A percentile compares a stretch with the other conserved stretches of the same genome.
These are phyloP conservation scores for Morinoia aosen DNA, from an alignment of 2,888 invertebrate species.

Conservation along the genomic window DNA sequence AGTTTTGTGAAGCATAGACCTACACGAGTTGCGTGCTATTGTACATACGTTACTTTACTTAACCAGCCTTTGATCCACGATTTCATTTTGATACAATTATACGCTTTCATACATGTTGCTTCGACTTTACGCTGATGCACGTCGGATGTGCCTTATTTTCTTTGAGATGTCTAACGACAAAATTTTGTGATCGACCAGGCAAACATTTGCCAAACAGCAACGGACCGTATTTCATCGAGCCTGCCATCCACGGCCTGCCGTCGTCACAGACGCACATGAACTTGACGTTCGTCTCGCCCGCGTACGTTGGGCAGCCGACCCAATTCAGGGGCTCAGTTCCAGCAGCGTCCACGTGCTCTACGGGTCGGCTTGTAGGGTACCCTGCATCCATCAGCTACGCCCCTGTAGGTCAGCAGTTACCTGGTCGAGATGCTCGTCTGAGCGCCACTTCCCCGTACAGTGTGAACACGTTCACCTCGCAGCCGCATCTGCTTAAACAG, in stretches of 20 bases:
- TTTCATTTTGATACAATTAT: not conserved
- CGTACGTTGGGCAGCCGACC: not conserved
- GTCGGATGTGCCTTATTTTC: not conserved
- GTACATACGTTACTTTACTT: not conserved
- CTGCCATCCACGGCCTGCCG: constrained; percentile 3
- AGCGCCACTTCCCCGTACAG: constrained; percentile 62
- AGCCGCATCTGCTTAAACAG: constrained; percentile 66
- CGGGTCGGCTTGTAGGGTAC: constrained; percentile 41
- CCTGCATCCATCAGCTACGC: constrained; percentile 58
- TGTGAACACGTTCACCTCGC: constrained; percentile 66
- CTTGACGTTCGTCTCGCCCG: constrained; percentile 29
- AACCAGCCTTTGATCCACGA: not conserved
- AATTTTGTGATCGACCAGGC: not conserved
- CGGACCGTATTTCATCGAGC: constrained; percentile 37
- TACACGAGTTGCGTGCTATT: not conserved
- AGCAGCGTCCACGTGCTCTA: constrained; percentile 15
- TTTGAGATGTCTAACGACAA: not conserved
- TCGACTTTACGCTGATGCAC: not conserved
- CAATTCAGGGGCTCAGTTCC: constrained; percentile 27
- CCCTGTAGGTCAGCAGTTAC: constrained; percentile 59
- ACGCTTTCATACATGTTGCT: not conserved
- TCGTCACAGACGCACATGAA: constrained; percentile 42
- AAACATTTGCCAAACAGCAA: not conserved
- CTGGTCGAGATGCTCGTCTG: constrained; percentile 53
- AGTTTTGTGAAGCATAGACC: too few relatives aligned